Conservation (phyloP, 2,888 invertebrate genomes). For the Euphydryas editha region DNA sequence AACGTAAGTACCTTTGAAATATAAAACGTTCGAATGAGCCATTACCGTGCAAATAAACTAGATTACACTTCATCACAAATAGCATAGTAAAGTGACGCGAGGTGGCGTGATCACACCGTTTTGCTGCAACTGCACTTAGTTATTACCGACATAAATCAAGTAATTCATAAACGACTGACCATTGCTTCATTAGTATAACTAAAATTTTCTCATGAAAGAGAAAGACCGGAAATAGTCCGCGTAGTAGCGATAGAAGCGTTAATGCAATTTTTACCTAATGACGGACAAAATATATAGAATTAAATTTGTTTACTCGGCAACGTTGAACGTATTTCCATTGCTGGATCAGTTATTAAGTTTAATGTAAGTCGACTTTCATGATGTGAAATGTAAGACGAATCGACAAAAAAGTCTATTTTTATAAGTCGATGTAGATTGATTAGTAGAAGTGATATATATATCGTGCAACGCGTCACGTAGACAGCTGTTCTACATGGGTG, state of each 20-base stretch:
- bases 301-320: slow-evolving; percentile 5
- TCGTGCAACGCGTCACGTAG: slow-evolving; percentile 64
- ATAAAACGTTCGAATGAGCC: slow-evolving; percentile 9
- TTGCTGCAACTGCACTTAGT: slow-evolving; percentile 20
- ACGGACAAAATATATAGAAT: slow-evolving; percentile 7
- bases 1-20: slow-evolving; percentile 18
- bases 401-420: slow-evolving; percentile 24
- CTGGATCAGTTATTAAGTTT: background rate
- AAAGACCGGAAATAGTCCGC: slow-evolving; percentile 13
- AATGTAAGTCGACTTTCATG: background rate
- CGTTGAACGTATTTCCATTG: background rate
- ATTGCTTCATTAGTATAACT: slow-evolving; percentile 11
- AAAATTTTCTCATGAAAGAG: background rate
- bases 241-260: background rate
- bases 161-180: slow-evolving; percentile 2
- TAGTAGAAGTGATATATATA: slow-evolving; percentile 24
- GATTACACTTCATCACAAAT: slow-evolving; percentile 24
- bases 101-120: slow-evolving; percentile 33
- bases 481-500: slow-evolving; percentile 55
- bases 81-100: slow-evolving; percentile 26
- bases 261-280: slow-evolving; percentile 20
- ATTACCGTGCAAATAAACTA: slow-evolving; percentile 20
- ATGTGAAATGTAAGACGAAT: slow-evolving; percentile 30
- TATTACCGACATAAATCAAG: slow-evolving; percentile 7
- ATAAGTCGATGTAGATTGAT: background rate